A percentile compares a stretch with the other conserved stretches of the same genome.
Conservation (phyloP, 2,113 vertebrate genomes). For the Takifugu bimaculatus region DNA sequence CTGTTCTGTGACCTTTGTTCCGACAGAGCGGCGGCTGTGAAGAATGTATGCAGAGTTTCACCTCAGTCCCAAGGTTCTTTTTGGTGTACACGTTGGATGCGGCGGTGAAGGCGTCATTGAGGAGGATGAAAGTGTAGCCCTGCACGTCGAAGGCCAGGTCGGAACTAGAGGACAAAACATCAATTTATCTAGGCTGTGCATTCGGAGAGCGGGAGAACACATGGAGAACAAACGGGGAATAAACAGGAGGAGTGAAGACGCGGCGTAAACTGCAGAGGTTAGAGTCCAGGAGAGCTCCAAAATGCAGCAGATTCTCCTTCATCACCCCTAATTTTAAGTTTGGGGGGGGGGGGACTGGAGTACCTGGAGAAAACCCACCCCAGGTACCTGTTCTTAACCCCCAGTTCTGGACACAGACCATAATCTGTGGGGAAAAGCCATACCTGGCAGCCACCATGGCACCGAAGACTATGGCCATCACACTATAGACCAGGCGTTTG, state of each 20-base stretch:
- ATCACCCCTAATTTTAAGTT: too few species aligned
- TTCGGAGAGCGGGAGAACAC: not conserved
- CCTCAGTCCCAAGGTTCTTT: slow-evolving; percentile 86
- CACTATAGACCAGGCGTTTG: slow-evolving; percentile 72
- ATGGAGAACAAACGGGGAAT: not conserved
- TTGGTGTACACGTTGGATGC: slow-evolving; percentile 88
- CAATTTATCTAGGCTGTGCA: too few species aligned
- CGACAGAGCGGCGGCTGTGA: not conserved
- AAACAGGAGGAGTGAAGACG: too few species aligned
- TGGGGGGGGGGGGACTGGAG: not conserved
- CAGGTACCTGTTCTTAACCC: not conserved
- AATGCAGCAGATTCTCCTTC: too few species aligned
- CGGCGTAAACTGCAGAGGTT: too few species aligned
- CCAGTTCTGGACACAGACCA: not conserved
- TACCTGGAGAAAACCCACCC: too few species aligned
- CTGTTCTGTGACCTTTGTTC: not conserved
- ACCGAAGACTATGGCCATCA: slow-evolving; percentile 82
- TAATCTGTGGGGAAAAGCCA: not conserved
- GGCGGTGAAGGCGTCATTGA: slow-evolving; percentile 90
- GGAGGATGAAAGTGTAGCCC: slow-evolving; percentile 82
- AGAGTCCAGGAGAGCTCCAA: too few species aligned
- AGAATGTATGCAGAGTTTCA: slow-evolving; percentile 41
- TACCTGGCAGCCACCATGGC: slow-evolving; percentile 90
- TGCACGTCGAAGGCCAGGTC: slow-evolving; percentile 87
- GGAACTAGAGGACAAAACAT: slow-evolving; percentile 69